Evolutionary conservation across 2,888 invertebrate genomes (phyloP), one percentile per base, ranked within the genome.

Genomic region (Zootermopsis nevadensis): DNA sequence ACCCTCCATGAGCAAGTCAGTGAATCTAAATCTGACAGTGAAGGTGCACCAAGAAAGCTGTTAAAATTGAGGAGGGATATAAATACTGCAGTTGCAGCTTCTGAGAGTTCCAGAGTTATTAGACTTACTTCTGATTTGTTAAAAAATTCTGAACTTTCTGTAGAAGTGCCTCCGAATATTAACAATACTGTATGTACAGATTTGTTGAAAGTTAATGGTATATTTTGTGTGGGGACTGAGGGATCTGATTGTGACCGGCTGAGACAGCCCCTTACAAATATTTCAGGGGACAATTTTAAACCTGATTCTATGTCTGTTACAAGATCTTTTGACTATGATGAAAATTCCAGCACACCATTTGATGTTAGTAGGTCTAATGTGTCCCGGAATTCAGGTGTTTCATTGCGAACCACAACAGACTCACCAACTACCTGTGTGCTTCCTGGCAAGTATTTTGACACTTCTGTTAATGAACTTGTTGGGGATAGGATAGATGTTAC

Each of bases 1-100:
- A 35, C 33, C 12, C 35, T 8, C 12, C 22, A 22, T 22, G 31
- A 60, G 24, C 60, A 80, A 82, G 85, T 82, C 77, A 84, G 82
- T 82, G 74, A 83, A 84, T 72, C 38, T 76, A 48, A 77, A 53
- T 66, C 42, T 76, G 42, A 60, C 35, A 42, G 35, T 7, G 42
- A 27, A 38, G 35, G 8, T n/a, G 15, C 7, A 38, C 38, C 38
- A 38, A 74, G 24, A 74, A 74, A 8, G 38, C 74, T n/a, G 42
- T 74, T 74, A n/a, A 30, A 24, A n/a, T 74, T 74, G 15, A 74
- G 24, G 42, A 74, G 74, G 33, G 38, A 74, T 74, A 38, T 24
- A n/a, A 8, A 22, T 38, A 38, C n/a, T 60, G n/a, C 60, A 27
- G 60, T 60, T 60, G 12, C 8, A 12, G 8, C 60, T 22, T 42